Base-by-base conservation (phyloP, 2,797 vertebrate species). In the Muscicapa striata region DNA sequence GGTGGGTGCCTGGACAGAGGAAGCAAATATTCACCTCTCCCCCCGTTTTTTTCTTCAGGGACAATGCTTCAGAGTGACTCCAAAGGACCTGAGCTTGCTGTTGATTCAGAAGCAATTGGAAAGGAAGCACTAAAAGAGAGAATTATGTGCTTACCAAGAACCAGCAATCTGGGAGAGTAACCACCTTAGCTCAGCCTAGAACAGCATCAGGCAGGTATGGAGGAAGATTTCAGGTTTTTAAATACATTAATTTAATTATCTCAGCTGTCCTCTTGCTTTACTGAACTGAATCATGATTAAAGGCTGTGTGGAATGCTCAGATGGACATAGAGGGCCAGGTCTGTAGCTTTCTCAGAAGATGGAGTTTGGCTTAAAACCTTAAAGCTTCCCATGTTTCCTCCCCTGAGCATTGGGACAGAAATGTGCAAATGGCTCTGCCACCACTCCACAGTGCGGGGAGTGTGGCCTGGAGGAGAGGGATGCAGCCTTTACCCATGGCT, bases 1-100 rank as follows among this genome's bases (percentile, higher is more conserved):
- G 49, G 6, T 73, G 51, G n/a, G 6, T 84, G 23, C 14, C 46
- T 72, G 27, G 45, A 17, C 14, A 58, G 59, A 74, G 43, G 38
- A n/a, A 66, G 29, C 21, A 63, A 8, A 85, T 79, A 3, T 67
- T 95, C 40, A 26, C 30, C 38, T 75, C 43, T 69, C 3, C 6
- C 17, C 34, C 29, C 69, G 34, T 95, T 94, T 95, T 94, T 40
- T 48, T 73, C 38, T 79, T 72, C 84, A 98, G 98, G 57, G 32
- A 19, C 82, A 68, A 70, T 91, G 61, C 76, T 95, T 61, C 46
- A 30, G 18, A 22, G n/a, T 52, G 92, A 90, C n/a, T 83, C 80
- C 21, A 62, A 93, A 80, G 89, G 91, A 63, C 49, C 64, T 49
- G 76, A 61, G 10, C n/a, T 96, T 68, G 74, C 91, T n/a, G 80